Conservation (phyloP, 2,113 vertebrate genomes). For the Crocuta crocuta region DNA sequence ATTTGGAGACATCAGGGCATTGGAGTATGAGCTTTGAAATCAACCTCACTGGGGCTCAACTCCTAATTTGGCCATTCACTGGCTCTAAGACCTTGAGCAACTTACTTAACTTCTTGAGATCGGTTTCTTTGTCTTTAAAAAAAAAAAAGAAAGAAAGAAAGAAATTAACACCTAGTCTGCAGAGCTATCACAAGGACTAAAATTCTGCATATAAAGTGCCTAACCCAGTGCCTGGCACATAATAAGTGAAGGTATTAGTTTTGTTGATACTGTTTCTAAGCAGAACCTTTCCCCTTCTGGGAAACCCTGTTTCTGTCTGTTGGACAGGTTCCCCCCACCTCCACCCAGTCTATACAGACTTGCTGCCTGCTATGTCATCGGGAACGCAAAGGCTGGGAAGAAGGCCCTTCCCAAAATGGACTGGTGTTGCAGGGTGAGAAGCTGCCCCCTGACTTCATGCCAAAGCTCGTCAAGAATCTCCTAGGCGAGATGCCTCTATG, state of each 20-base stretch:
- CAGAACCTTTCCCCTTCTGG: conserved; percentile 65
- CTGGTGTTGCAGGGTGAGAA: conserved; percentile 94
- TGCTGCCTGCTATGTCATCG: conserved; percentile 98
- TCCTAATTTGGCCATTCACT: conserved; percentile 39
- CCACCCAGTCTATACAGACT: conserved; percentile 94
- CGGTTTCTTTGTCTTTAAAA: conserved; percentile 65
- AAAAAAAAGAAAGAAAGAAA: conserved; percentile 30
- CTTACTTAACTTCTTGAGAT: conserved; percentile 75
- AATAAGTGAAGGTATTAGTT: conserved; percentile 50
- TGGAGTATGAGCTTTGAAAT: conserved; percentile 67
- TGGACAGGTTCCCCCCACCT: conserved; percentile 85
- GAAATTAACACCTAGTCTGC: conserved; percentile 70
- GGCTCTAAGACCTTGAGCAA: conserved; percentile 73
- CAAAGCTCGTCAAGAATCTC: conserved; percentile 96
- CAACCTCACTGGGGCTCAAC: conserved; percentile 1
- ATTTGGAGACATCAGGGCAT: background rate
- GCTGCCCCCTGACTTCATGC: conserved; percentile 96
- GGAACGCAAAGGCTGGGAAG: conserved; percentile 97
- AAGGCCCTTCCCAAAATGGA: conserved; percentile 92
- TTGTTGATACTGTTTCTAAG: conserved; percentile 56
- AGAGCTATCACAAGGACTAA: conserved; percentile 75
- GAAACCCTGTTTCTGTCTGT: conserved; percentile 79
- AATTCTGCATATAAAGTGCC: conserved; percentile 71
- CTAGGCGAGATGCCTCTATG: conserved; percentile 98
- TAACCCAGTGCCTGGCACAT: conserved; percentile 68